Percentiles rank a stretch among this genome's conserved stretches.
phyloP scores from a whole-genome alignment of 2,113 vertebrate species.

The Falco punctatus region DNA sequence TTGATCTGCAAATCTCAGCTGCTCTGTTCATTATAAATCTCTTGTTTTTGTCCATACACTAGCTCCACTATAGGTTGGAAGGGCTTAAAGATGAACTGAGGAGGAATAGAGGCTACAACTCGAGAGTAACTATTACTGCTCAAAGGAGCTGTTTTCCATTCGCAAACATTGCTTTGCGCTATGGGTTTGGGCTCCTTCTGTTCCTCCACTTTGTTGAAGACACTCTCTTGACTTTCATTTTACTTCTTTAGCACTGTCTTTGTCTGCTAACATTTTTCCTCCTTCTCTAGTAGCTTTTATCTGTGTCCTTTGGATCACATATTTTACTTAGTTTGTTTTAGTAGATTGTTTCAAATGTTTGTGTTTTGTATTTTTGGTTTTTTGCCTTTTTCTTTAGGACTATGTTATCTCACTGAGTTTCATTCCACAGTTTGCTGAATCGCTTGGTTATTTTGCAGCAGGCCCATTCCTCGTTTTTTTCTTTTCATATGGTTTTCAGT shows the following conservation, averaged over 20 bases:
- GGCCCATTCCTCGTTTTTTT: slow-evolving; percentile 71
- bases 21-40: slow-evolving; percentile 88
- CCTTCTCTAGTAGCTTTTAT: slow-evolving; percentile 75
- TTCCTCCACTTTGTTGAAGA: slow-evolving; percentile 84
- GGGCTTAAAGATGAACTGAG: slow-evolving; percentile 99
- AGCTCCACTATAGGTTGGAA: slow-evolving; percentile 99
- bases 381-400: slow-evolving; percentile 73
- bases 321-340: slow-evolving; percentile 73
- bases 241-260: slow-evolving; percentile 83
- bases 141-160: slow-evolving; percentile 89
- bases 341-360: slow-evolving; percentile 73
- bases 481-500: slow-evolving; percentile 69
- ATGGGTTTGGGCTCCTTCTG: slow-evolving; percentile 84
- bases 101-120: slow-evolving; percentile 97
- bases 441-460: slow-evolving; percentile 75
- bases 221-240: slow-evolving; percentile 82
- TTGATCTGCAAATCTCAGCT: slow-evolving; percentile 81
- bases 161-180: slow-evolving; percentile 87
- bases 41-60: slow-evolving; percentile 90
- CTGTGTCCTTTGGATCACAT: slow-evolving; percentile 77
- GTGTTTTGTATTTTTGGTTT: slow-evolving; percentile 71
- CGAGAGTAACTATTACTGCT: slow-evolving; percentile 99
- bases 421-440: slow-evolving; percentile 74
- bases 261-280: slow-evolving; percentile 79
- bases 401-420: slow-evolving; percentile 72